These are phyloP conservation scores for Popillia japonica DNA, from an alignment of 1,140 invertebrate genomes.

Conservation along the genomic window DNA sequence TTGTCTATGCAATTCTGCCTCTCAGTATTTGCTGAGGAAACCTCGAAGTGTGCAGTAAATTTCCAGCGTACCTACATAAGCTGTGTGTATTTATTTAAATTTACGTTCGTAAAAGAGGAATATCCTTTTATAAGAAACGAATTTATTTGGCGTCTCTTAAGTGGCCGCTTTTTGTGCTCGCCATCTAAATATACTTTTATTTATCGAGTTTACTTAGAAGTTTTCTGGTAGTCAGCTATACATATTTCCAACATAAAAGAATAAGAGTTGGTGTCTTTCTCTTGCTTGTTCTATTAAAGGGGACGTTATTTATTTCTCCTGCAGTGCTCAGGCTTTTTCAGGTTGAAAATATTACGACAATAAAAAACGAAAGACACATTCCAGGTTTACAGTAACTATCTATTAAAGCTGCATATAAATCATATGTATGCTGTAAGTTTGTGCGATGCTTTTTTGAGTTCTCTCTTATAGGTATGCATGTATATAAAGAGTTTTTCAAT, in stretches of 20 bases:
- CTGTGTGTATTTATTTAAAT: not conserved
- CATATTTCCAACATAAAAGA: too few relatives aligned
- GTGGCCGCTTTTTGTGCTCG: not conserved
- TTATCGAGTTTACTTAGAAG: not conserved
- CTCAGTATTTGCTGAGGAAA: not conserved
- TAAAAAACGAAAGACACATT: too few relatives aligned
- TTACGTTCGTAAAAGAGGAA: not conserved
- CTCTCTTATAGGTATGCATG: too few relatives aligned
- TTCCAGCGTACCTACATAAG: not conserved
- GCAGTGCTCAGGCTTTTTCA: not conserved
- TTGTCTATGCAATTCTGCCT: not conserved
- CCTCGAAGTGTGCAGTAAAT: not conserved
- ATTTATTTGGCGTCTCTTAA: not conserved
- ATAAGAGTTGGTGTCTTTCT: not conserved
- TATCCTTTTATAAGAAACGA: constrained; percentile 5
- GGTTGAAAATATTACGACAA: not conserved
- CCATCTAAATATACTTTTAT: not conserved
- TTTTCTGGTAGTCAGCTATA: not conserved
- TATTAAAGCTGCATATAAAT: too few relatives aligned
- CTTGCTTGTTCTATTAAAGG: not conserved
- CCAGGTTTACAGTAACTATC: too few relatives aligned
- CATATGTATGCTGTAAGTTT: too few relatives aligned
- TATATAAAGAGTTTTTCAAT: too few relatives aligned
- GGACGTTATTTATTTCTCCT: not conserved
- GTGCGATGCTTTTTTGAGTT: too few relatives aligned